Conservation (phyloP, 2,888 invertebrate genomes). For the Himalopsyche kuldschensis region DNA sequence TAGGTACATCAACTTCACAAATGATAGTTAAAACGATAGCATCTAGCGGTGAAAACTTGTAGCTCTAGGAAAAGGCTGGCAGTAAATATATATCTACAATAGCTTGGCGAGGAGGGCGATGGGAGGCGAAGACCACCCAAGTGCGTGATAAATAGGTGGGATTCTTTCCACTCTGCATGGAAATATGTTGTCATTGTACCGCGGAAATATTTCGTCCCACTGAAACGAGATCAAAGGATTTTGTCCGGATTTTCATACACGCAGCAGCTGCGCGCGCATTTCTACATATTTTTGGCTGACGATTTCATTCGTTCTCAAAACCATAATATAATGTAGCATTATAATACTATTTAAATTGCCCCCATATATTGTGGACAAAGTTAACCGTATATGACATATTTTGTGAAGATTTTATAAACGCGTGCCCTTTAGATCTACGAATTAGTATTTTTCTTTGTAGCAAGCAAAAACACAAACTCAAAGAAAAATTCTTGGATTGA, state of each 20-base stretch:
- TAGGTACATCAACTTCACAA: no score
- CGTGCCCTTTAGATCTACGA: no score
- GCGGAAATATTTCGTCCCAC: neutral
- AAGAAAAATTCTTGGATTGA: no score
- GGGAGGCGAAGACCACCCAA: neutral
- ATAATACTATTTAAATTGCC: no score
- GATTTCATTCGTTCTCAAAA: neutral
- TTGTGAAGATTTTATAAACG: no score
- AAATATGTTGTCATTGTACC: conserved; percentile 19
- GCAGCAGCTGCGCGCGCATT: neutral
- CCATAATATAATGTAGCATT: no score
- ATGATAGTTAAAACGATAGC: neutral
- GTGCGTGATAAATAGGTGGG: conserved; percentile 22
- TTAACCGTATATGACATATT: no score
- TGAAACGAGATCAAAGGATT: conserved; percentile 16
- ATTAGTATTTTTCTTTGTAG: no score
- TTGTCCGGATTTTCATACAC: neutral
- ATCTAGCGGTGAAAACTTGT: neutral
- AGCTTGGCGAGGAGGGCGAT: neutral
- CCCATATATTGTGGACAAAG: no score
- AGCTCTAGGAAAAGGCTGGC: neutral
- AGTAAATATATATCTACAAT: neutral
- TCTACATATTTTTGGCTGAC: neutral
- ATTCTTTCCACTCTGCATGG: conserved; percentile 21
- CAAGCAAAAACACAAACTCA: no score